These are phyloP conservation scores for Toxostoma redivivum DNA, from an alignment of 2,113 vertebrate genomes.

Conservation along the genomic window DNA sequence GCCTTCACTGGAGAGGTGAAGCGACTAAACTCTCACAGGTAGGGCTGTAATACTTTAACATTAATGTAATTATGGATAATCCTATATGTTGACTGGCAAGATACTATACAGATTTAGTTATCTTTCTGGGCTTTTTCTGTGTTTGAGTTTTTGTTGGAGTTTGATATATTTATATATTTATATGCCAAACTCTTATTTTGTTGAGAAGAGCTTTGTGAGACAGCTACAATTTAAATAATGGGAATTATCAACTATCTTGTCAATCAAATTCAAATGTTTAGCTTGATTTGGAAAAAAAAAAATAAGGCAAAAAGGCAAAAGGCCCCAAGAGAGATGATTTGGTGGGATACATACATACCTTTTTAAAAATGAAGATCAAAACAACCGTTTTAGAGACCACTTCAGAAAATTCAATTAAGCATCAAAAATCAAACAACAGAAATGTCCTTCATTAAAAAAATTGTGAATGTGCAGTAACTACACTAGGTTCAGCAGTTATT, in stretches of 20 bases:
- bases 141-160: background rate
- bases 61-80: background rate
- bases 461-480: background rate
- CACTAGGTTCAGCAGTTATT: background rate
- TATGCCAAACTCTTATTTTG: background rate
- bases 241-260: background rate
- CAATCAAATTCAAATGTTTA: background rate
- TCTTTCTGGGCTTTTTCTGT: rapidly evolving
- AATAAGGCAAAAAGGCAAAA: too few relatives aligned
- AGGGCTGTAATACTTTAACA: background rate
- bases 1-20: background rate
- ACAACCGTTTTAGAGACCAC: background rate
- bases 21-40: background rate
- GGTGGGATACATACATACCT: background rate
- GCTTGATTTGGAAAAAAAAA: background rate
- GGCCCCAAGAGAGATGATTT: background rate
- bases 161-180: background rate
- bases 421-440: background rate
- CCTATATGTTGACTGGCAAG: background rate
- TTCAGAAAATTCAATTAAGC: background rate
- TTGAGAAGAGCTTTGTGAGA: background rate
- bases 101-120: background rate
- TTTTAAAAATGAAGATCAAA: background rate
- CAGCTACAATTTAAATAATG: background rate
- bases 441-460: background rate